Conservation (phyloP, 2,888 invertebrate genomes). For the Oligia latruncula region DNA sequence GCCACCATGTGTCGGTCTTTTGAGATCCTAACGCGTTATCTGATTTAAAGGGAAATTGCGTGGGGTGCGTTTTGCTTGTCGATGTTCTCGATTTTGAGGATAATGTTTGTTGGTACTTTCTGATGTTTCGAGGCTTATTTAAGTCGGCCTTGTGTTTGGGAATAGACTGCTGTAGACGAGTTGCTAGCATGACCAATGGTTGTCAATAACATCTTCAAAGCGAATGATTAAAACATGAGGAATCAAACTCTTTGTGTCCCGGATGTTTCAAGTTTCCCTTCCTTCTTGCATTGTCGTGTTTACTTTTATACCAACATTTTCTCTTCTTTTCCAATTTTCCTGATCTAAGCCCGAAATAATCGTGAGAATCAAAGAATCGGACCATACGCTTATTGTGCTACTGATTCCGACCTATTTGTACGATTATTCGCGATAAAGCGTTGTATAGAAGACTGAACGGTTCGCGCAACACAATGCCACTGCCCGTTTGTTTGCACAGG, state of each 20-base stretch:
- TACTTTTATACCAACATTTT: not conserved
- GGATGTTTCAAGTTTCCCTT: slow-evolving; percentile 3
- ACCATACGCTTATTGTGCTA: slow-evolving; percentile 2
- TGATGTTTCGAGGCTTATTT: not conserved
- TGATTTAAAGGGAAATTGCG: slow-evolving; percentile 41
- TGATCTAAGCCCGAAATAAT: not conserved
- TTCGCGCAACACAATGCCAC: slow-evolving; percentile 46
- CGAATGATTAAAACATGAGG: not conserved
- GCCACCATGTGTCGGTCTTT: slow-evolving; percentile 46
- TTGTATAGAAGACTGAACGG: slow-evolving; percentile 37
- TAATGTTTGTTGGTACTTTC: slow-evolving; percentile 1
- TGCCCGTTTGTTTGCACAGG: slow-evolving; percentile 37
- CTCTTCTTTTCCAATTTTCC: slow-evolving; percentile 4
- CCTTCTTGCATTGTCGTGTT: not conserved
- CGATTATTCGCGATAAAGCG: slow-evolving; percentile 42
- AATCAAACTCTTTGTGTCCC: not conserved
- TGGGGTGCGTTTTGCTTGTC: slow-evolving; percentile 16
- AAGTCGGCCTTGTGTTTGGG: not conserved
- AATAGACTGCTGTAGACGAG: not conserved
- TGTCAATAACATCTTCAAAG: not conserved
- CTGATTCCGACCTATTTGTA: slow-evolving; percentile 47
- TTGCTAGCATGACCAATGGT: not conserved
- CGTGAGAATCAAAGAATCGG: slow-evolving; percentile 18
- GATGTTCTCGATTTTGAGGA: slow-evolving; percentile 14
- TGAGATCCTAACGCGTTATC: slow-evolving; percentile 50